phyloP scores from a whole-genome alignment of 2,797 vertebrate genomes.

The Sebastes oblongus region DNA sequence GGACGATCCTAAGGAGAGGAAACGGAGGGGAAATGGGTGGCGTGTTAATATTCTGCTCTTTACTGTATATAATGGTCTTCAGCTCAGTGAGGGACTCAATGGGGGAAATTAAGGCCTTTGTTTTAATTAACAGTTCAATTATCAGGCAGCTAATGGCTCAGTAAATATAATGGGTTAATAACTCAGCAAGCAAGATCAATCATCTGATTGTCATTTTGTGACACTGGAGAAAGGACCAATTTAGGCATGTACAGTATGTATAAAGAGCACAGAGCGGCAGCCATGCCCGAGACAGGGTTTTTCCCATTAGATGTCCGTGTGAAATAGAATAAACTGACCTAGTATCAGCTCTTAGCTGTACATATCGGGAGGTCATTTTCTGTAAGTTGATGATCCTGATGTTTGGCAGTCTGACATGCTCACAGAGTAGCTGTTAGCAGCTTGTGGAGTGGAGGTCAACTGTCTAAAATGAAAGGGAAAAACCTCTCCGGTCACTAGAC shows the following conservation, averaged over 20 bases:
- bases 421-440: slow-evolving; percentile 27
- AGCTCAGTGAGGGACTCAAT: slow-evolving; percentile 33
- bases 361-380: slow-evolving; percentile 6
- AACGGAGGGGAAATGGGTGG: background rate
- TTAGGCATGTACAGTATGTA: background rate
- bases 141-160: slow-evolving; percentile 54
- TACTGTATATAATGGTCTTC: background rate
- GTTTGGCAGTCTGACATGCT: slow-evolving; percentile 17
- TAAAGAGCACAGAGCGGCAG: background rate
- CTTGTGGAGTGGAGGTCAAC: slow-evolving; percentile 29
- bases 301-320: background rate
- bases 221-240: slow-evolving; percentile 30
- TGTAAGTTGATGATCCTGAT: slow-evolving; percentile 23
- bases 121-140: slow-evolving; percentile 71
- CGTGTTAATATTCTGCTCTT: slow-evolving; percentile 2
- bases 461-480: background rate
- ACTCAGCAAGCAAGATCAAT: slow-evolving; percentile 57
- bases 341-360: slow-evolving; percentile 12
- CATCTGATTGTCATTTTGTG: slow-evolving; percentile 61
- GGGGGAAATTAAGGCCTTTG: slow-evolving; percentile 47
- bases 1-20: background rate
- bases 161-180: slow-evolving; percentile 64
- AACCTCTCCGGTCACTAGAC: background rate
- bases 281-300: background rate
- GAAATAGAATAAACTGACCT: slow-evolving; percentile 18